A percentile compares a stretch with the other conserved stretches of the same genome.
phyloP scores from a whole-genome alignment of 2,113 vertebrate genomes.

The Myiozetetes cayanensis region DNA sequence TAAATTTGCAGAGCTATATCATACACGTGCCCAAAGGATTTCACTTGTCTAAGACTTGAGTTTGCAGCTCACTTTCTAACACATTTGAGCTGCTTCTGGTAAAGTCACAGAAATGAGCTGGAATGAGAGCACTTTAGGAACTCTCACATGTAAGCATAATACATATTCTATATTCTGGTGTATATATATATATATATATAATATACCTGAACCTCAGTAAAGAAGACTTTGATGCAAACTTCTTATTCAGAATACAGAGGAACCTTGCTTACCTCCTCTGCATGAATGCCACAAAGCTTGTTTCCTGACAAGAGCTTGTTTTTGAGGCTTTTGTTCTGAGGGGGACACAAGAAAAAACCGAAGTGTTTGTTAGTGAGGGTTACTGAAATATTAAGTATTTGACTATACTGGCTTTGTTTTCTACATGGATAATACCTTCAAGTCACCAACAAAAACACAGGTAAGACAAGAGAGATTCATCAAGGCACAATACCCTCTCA shows the following conservation, averaged over 20 bases:
- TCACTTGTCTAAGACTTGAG: not conserved
- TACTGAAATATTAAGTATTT: constrained; percentile 28
- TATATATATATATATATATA: too few relatives aligned
- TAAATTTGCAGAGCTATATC: not conserved
- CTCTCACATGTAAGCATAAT: too few relatives aligned
- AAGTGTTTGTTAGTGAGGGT: not conserved
- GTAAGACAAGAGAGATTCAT: not conserved
- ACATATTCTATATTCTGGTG: not conserved
- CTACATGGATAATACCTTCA: not conserved
- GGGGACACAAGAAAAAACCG: not conserved
- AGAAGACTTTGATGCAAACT: not conserved
- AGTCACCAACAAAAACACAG: not conserved
- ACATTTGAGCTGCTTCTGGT: not conserved
- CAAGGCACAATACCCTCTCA: not conserved
- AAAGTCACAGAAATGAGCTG: not conserved
- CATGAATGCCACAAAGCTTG: constrained; percentile 93
- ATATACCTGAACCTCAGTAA: not conserved
- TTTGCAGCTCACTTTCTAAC: not conserved
- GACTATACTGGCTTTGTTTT: not conserved
- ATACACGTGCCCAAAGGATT: not conserved
- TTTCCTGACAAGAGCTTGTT: constrained; percentile 93
- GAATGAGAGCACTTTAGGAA: not conserved
- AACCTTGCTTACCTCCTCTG: constrained; percentile 87
- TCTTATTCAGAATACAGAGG: not conserved
- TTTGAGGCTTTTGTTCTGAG: constrained; percentile 98